Percentiles rank a stretch among this genome's conserved stretches.
Evolutionary conservation across 2,888 invertebrate genomes (phyloP).

Genomic region (Apodemia mormo): DNA sequence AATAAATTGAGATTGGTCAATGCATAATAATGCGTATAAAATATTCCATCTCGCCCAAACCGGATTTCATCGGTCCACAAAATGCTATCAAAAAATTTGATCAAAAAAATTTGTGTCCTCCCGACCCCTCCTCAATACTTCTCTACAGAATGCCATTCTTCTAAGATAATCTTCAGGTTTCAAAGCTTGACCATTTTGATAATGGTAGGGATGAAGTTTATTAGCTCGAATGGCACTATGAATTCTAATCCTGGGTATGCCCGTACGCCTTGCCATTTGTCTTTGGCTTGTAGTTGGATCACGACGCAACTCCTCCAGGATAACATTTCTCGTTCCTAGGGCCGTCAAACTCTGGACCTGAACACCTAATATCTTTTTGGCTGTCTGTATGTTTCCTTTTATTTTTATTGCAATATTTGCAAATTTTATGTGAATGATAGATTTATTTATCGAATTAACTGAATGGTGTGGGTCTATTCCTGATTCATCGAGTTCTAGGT

Average conservation of each 20-base stretch:
- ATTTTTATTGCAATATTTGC: too few species aligned
- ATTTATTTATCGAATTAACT: too few species aligned
- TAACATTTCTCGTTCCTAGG: not conserved
- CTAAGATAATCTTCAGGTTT: not conserved
- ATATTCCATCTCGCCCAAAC: not conserved
- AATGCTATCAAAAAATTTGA: too few species aligned
- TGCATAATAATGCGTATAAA: not conserved
- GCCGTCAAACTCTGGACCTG: not conserved
- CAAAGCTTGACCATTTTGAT: slow-evolving; percentile 7
- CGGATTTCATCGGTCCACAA: too few species aligned
- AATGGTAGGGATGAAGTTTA: not conserved
- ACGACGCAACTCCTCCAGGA: not conserved
- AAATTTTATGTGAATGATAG: too few species aligned
- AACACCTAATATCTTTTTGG: not conserved
- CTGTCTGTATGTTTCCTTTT: not conserved
- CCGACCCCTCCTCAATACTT: not conserved
- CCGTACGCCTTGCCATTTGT: not conserved
- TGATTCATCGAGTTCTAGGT: too few species aligned
- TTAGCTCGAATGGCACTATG: not conserved
- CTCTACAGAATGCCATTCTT: slow-evolving; percentile 1
- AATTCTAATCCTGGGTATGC: not conserved
- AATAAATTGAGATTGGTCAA: not conserved
- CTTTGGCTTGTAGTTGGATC: slow-evolving; percentile 9
- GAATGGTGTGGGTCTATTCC: too few species aligned
- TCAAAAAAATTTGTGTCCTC: not conserved